A percentile compares a stretch with the other conserved stretches of the same genome.
These are phyloP conservation scores for Rhinoderma darwinii DNA, from an alignment of 2,113 vertebrate species.

Conservation along the genomic window DNA sequence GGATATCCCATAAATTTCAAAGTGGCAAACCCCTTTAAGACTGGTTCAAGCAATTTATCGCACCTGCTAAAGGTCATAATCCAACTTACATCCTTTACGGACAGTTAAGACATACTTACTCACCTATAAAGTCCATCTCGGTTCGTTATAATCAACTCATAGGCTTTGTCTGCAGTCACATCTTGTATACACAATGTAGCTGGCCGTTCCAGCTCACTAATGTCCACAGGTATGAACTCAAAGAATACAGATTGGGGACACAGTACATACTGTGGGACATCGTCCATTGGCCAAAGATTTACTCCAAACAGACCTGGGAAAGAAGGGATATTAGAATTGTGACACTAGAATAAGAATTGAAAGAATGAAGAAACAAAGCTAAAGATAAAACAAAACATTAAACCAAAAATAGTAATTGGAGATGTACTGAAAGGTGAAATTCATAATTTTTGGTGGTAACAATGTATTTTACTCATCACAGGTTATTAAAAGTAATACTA, in stretches of 20 bases:
- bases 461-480: too few species aligned
- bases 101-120: neutral
- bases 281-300: constrained; percentile 82
- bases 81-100: too few species aligned
- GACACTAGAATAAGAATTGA: neutral
- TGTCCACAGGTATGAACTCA: constrained; percentile 82
- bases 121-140: constrained; percentile 82
- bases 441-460: too few species aligned
- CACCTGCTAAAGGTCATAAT: too few species aligned
- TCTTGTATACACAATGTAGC: constrained; percentile 79
- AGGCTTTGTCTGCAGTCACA: constrained; percentile 78
- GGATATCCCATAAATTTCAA: too few species aligned
- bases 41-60: neutral
- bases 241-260: constrained; percentile 85
- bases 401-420: too few species aligned
- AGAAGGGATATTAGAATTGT: neutral
- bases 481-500: too few species aligned
- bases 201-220: constrained; percentile 65
- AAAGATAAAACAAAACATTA: neutral
- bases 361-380: neutral
- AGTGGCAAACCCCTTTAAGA: too few species aligned
- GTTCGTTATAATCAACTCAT: constrained; percentile 84
- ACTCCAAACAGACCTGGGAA: constrained; percentile 83
- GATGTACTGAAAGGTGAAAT: too few species aligned
- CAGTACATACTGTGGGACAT: constrained; percentile 78